phyloP scores from a whole-genome alignment of 2,888 invertebrate genomes.

The Isotomurus palustris region DNA sequence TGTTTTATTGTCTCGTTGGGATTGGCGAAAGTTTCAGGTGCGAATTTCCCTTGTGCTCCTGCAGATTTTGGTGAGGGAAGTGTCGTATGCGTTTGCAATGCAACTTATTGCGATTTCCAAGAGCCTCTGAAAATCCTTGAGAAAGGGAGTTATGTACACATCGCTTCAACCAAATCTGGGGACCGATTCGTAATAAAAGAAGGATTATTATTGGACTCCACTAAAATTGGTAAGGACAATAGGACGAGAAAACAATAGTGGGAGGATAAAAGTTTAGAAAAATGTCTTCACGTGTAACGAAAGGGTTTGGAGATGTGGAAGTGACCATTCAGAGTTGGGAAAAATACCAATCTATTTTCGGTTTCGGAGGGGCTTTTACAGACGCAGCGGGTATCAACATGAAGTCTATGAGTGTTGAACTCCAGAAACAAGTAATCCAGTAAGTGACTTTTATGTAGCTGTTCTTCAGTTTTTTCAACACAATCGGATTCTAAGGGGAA shows the following conservation, averaged over 20 bases:
- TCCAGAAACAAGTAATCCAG: constrained; percentile 9
- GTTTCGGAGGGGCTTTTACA: constrained; percentile 58
- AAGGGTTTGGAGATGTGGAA: background rate
- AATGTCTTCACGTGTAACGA: too few species aligned
- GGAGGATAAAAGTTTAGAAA: background rate
- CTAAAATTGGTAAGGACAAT: too few species aligned
- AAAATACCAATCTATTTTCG: constrained; percentile 51
- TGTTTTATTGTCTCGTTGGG: too few species aligned
- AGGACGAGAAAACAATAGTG: too few species aligned
- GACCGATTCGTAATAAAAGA: constrained; percentile 8
- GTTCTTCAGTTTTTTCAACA: background rate
- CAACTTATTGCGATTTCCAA: constrained; percentile 27
- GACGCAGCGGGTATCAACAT: constrained; percentile 66
- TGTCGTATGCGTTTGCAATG: constrained; percentile 32
- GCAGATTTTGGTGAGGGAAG: constrained; percentile 31
- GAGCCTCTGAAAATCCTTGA: constrained; percentile 11
- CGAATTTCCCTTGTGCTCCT: background rate
- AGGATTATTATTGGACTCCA: too few species aligned
- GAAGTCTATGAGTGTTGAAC: background rate
- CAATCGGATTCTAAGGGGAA: background rate
- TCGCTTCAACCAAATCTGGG: constrained; percentile 16
- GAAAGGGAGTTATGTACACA: constrained; percentile 11
- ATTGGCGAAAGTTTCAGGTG: background rate
- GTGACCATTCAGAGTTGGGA: constrained; percentile 23
- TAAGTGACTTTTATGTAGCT: background rate